Evolutionary conservation across 2,797 vertebrate genomes (phyloP).

Genomic region (Muscicapa comitata): DNA sequence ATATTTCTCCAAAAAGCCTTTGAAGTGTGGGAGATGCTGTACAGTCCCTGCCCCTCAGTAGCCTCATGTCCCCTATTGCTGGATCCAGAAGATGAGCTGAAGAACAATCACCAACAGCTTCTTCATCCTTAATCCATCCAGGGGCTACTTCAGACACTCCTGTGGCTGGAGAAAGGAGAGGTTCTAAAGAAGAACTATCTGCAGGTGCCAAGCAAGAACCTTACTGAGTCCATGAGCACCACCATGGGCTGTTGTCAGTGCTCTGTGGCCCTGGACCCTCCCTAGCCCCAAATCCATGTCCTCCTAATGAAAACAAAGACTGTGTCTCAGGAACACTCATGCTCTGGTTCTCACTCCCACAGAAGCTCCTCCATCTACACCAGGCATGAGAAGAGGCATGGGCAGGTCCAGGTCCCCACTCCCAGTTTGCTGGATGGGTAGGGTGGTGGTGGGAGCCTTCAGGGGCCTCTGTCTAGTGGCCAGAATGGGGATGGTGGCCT

Average conservation of each 20-base stretch:
- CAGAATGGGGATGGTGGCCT: background rate
- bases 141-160: background rate
- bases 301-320: background rate
- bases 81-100: background rate
- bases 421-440: background rate
- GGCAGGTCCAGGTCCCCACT: background rate
- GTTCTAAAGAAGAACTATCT: background rate
- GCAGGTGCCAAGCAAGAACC: background rate
- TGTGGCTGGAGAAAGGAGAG: background rate
- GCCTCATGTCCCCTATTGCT: background rate
- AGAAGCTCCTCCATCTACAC: background rate
- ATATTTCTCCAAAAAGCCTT: background rate
- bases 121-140: background rate
- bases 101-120: background rate
- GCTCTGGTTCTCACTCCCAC: background rate
- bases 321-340: rapidly evolving
- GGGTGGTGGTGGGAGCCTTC: background rate
- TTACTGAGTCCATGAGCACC: background rate
- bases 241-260: background rate
- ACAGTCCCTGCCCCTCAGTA: background rate
- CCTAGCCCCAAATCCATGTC: background rate
- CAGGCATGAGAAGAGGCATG: background rate
- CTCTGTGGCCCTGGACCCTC: background rate
- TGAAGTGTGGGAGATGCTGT: background rate
- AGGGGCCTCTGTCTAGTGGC: background rate